Conservation (phyloP, 2,888 invertebrate genomes). For the Drosophila falleni region DNA sequence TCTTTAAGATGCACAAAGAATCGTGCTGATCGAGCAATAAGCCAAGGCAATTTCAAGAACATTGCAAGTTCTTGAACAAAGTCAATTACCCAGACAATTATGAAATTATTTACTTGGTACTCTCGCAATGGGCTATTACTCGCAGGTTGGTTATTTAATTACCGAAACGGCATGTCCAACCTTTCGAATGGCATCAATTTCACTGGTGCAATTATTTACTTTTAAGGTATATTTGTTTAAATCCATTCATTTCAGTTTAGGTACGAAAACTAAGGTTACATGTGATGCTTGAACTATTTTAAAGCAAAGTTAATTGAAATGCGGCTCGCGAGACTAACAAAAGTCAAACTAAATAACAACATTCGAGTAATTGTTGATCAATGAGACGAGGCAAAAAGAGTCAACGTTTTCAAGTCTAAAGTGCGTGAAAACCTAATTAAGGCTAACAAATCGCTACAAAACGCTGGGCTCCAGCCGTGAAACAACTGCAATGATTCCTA, state of each 20-base stretch:
- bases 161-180: slow-evolving; percentile 4
- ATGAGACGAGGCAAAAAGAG: slow-evolving; percentile 29
- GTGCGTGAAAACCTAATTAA: slow-evolving; percentile 70
- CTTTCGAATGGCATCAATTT: slow-evolving; percentile 33
- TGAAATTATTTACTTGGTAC: neutral
- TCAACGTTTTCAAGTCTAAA: slow-evolving; percentile 57
- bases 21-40: slow-evolving; percentile 47
- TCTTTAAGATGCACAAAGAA: slow-evolving; percentile 49
- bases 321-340: slow-evolving; percentile 42
- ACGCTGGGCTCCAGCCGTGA: slow-evolving; percentile 7
- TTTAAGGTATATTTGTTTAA: neutral
- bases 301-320: slow-evolving; percentile 64
- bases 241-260: slow-evolving; percentile 7
- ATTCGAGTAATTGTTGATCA: slow-evolving; percentile 24
- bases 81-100: slow-evolving; percentile 62
- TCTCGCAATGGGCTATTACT: slow-evolving; percentile 17
- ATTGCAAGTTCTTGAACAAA: slow-evolving; percentile 55
- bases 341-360: slow-evolving; percentile 23
- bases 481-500: slow-evolving; percentile 15
- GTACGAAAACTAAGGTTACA: slow-evolving; percentile 21
- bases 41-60: slow-evolving; percentile 62
- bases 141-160: slow-evolving; percentile 11
- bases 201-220: neutral
- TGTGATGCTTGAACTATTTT: slow-evolving; percentile 54
- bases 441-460: slow-evolving; percentile 25